A percentile compares a stretch with the other conserved stretches of the same genome.
These are phyloP conservation scores for Nothobranchius furzeri DNA, from an alignment of 2,113 vertebrate species.

Conservation along the genomic window DNA sequence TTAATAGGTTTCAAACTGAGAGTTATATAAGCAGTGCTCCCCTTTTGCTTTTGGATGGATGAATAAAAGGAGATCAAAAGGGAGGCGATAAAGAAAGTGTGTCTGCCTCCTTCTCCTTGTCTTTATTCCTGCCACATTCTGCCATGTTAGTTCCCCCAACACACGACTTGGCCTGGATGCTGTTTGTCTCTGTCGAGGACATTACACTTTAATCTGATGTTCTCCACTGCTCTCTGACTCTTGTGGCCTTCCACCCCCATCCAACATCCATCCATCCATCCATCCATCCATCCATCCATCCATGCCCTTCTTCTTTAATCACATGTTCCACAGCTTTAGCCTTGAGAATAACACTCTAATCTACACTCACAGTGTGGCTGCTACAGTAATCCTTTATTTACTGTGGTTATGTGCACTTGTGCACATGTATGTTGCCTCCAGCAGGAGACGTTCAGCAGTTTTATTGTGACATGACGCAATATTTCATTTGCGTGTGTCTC, in stretches of 20 bases:
- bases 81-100: conserved; percentile 54
- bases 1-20: conserved; percentile 54
- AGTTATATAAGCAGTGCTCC: conserved; percentile 63
- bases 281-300: conserved; percentile 39
- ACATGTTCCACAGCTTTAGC: conserved; percentile 54
- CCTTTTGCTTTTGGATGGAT: conserved; percentile 54
- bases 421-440: conserved; percentile 16
- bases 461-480: conserved; percentile 37
- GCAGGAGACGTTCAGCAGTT: conserved; percentile 21
- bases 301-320: conserved; percentile 67
- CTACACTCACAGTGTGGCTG: conserved; percentile 51
- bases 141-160: conserved; percentile 62
- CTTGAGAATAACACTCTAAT: conserved; percentile 65
- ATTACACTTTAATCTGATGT: conserved; percentile 75
- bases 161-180: conserved; percentile 68
- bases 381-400: conserved; percentile 50
- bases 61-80: conserved; percentile 72
- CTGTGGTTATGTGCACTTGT: not conserved
- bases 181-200: conserved; percentile 62
- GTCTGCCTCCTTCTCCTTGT: conserved; percentile 65
- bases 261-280: conserved; percentile 25
- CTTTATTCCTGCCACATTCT: conserved; percentile 72
- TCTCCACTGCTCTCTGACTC: conserved; percentile 39
- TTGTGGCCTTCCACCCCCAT: conserved; percentile 36
- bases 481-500: conserved; percentile 41